A percentile compares a stretch with the other conserved stretches of the same genome.
Conservation (phyloP, 2,113 vertebrate species). For the Chunga burmeisteri region DNA sequence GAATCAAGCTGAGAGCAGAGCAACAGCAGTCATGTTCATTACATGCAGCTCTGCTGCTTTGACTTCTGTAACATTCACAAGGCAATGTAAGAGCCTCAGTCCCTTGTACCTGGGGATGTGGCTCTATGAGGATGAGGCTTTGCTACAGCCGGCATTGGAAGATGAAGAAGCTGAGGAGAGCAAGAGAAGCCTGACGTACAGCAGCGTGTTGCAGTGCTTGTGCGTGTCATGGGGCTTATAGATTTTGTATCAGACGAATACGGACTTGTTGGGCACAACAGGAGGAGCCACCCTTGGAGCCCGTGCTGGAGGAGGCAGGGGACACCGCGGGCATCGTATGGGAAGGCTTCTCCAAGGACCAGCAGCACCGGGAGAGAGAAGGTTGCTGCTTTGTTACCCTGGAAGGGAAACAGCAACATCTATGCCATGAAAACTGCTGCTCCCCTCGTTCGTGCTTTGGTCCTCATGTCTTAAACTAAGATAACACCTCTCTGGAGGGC, state of each 20-base stretch:
- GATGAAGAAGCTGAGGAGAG: neutral
- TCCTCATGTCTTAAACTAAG: neutral
- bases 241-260: neutral
- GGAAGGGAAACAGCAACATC: neutral
- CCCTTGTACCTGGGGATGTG: neutral
- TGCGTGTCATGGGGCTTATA: neutral
- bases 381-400: rapidly evolving
- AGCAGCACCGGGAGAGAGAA: neutral
- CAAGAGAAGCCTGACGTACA: neutral
- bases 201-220: neutral
- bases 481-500: neutral
- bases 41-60: neutral
- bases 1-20: neutral
- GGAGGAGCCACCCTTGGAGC: neutral
- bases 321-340: rapidly evolving
- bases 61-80: neutral
- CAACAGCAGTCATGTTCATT: neutral
- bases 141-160: neutral
- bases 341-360: neutral
- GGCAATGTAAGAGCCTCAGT: neutral
- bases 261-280: neutral
- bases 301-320: neutral
- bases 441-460: rapidly evolving
- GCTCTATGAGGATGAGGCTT: neutral
- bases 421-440: neutral